Conservation (phyloP, 2,888 invertebrate genomes). For the Mythimna lalbum region DNA sequence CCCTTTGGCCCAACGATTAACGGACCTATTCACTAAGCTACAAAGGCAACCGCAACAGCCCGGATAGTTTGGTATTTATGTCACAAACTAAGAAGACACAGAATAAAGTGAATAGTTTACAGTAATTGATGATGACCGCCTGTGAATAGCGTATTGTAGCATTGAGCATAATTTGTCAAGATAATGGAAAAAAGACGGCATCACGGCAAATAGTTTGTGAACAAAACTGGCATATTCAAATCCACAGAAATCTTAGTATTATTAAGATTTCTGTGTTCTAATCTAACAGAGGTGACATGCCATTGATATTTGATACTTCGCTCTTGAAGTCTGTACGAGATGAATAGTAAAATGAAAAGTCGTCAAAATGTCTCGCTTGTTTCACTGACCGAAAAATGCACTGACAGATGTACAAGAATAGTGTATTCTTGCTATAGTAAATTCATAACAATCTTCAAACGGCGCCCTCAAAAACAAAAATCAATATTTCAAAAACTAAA, state of each 20-base stretch:
- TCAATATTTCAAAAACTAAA: neutral
- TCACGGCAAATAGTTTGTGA: neutral
- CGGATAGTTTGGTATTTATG: conserved; percentile 22
- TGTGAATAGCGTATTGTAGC: conserved; percentile 35
- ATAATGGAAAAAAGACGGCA: neutral
- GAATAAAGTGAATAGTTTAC: conserved; percentile 42
- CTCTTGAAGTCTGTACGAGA: conserved; percentile 8
- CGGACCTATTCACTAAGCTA: neutral
- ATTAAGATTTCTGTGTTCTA: no score
- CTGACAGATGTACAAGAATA: neutral
- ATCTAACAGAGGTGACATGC: conserved; percentile 2
- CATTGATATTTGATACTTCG: conserved; percentile 18
- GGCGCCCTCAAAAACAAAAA: neutral
- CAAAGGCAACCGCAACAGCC: conserved; percentile 1
- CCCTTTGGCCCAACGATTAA: conserved; percentile 14
- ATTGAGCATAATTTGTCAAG: conserved; percentile 27
- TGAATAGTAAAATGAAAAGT: conserved; percentile 7
- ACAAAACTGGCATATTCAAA: neutral
- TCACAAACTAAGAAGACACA: conserved; percentile 20
- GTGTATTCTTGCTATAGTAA: neutral
- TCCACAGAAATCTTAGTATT: no score
- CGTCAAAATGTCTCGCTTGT: conserved; percentile 4
- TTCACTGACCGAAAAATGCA: conserved; percentile 10
- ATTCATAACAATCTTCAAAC: neutral
- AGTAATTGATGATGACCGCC: conserved; percentile 43